Conservation (phyloP, 2,797 vertebrate species). For the Phalanger gymnotis region DNA sequence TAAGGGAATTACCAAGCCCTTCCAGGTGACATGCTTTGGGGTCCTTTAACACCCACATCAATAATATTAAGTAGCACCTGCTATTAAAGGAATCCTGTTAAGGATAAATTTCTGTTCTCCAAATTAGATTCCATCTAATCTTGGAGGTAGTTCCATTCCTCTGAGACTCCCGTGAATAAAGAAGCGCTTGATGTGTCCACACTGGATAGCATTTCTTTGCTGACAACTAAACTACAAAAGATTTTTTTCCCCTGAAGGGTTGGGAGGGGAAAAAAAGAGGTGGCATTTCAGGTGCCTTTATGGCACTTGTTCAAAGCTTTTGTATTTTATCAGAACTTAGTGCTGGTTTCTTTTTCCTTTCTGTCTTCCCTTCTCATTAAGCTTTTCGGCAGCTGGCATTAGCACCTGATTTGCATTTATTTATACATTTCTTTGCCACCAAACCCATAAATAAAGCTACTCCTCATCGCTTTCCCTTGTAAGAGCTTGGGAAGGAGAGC, state of each 20-base stretch:
- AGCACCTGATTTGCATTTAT: constrained; percentile 9
- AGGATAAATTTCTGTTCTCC: constrained; percentile 78
- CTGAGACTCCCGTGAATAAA: constrained; percentile 76
- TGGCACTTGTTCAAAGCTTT: constrained; percentile 66
- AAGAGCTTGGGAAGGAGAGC: not conserved
- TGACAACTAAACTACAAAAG: constrained; percentile 73
- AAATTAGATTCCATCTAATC: constrained; percentile 83
- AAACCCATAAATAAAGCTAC: not conserved
- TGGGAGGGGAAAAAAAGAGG: constrained; percentile 57
- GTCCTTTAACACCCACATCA: constrained; percentile 75
- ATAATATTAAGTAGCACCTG: constrained; percentile 80
- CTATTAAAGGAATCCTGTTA: constrained; percentile 79
- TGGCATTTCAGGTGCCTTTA: constrained; percentile 75
- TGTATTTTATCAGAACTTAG: constrained; percentile 50
- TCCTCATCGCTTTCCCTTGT: not conserved
- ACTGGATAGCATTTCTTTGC: constrained; percentile 74
- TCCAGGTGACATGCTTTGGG: constrained; percentile 70
- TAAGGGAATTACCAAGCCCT: constrained; percentile 75
- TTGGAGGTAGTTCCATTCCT: constrained; percentile 76
- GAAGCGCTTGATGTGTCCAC: constrained; percentile 78
- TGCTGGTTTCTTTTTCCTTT: constrained; percentile 6
- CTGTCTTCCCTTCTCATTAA: constrained; percentile 46
- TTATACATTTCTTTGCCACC: constrained; percentile 13
- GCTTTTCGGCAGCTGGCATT: constrained; percentile 49
- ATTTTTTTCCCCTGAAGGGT: constrained; percentile 61